Conservation (phyloP, 2,797 vertebrate genomes). For the Cynodonichthys magdalenae region DNA sequence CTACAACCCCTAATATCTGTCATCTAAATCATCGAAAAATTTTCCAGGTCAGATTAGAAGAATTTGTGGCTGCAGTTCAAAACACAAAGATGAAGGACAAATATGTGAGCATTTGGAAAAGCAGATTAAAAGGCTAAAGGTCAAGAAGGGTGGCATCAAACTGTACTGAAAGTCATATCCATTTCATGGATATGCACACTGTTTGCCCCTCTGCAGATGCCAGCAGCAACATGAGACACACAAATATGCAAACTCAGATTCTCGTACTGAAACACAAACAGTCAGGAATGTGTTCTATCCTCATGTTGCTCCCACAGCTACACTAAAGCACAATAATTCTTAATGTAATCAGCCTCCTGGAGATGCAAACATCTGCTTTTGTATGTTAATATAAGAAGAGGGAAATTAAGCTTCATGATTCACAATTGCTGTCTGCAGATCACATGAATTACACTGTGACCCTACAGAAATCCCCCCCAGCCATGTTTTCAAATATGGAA, state of each 20-base stretch:
- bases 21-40: slow-evolving; percentile 39
- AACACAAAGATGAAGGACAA: slow-evolving; percentile 43
- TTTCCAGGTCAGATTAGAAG: slow-evolving; percentile 53
- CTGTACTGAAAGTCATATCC: slow-evolving; percentile 65
- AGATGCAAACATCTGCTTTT: slow-evolving; percentile 5
- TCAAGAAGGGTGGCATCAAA: slow-evolving; percentile 72
- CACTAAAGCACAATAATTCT: slow-evolving; percentile 23
- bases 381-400: too few species aligned
- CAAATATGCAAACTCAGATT: slow-evolving; percentile 27
- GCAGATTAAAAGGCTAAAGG: slow-evolving; percentile 70
- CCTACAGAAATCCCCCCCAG: neutral
- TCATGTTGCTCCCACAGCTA: slow-evolving; percentile 20
- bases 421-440: slow-evolving; percentile 16
- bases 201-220: slow-evolving; percentile 55
- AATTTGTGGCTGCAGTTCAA: slow-evolving; percentile 19
- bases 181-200: slow-evolving; percentile 62
- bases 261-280: slow-evolving; percentile 11
- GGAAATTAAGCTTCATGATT: slow-evolving; percentile 21
- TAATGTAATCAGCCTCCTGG: slow-evolving; percentile 25
- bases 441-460: slow-evolving; percentile 3
- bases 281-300: slow-evolving; percentile 28
- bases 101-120: slow-evolving; percentile 76
- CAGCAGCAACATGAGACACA: slow-evolving; percentile 67
- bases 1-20: slow-evolving; percentile 6
- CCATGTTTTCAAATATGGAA: slow-evolving; percentile 12